phyloP scores from a whole-genome alignment of 2,888 invertebrate genomes.

The Spilosoma lubricipeda region DNA sequence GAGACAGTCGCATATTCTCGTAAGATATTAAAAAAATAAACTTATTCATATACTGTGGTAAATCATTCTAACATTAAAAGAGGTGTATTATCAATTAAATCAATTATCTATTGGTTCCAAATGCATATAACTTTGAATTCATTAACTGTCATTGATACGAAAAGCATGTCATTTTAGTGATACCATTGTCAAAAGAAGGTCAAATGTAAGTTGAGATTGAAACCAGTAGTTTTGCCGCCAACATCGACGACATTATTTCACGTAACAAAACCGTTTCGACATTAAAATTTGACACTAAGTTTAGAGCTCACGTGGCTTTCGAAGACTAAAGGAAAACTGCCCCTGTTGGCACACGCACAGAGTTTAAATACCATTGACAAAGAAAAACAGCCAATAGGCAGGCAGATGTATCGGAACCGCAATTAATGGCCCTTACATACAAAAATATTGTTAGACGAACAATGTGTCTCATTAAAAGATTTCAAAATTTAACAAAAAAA shows the following conservation, averaged over 20 bases:
- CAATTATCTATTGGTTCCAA: background rate
- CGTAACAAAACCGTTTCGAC: conserved; percentile 74
- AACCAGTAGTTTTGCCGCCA: conserved; percentile 64
- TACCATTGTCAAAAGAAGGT: conserved; percentile 66
- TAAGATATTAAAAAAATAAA: background rate
- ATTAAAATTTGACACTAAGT: conserved; percentile 81
- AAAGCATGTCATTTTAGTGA: conserved; percentile 37
- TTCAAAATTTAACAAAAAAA: conserved; percentile 65
- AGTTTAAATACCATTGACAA: conserved; percentile 61
- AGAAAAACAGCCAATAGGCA: conserved; percentile 37
- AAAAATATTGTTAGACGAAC: conserved; percentile 69
- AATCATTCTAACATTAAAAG: background rate
- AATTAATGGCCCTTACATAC: conserved; percentile 64
- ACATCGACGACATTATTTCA: conserved; percentile 65
- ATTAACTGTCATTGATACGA: conserved; percentile 17
- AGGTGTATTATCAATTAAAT: background rate
- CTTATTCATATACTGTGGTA: background rate
- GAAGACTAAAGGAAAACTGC: conserved; percentile 56
- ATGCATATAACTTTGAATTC: background rate
- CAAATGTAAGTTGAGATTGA: conserved; percentile 73
- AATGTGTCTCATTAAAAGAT: conserved; percentile 79
- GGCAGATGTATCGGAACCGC: conserved; percentile 73
- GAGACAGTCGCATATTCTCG: background rate
- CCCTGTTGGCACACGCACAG: conserved; percentile 52
- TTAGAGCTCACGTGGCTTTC: conserved; percentile 61